Base-by-base conservation (phyloP, 2,888 invertebrate genomes). In the Amphipyra tragopoginis region DNA sequence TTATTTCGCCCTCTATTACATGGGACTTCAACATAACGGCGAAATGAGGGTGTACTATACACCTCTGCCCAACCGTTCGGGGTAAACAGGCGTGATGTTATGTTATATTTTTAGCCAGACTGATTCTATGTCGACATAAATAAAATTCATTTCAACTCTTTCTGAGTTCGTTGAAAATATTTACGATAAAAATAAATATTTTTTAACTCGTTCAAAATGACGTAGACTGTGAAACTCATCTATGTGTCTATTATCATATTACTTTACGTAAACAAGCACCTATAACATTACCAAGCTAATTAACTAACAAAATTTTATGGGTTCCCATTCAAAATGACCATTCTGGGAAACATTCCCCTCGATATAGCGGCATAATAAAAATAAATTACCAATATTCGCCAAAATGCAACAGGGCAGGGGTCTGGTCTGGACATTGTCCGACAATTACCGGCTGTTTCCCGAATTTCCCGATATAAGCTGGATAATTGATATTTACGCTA, bases 401-500 rank as follows among this genome's bases (percentile, higher is more conserved):
- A 85, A 88, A 88, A 87, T 86, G 87, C 88, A 88, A 81, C 82
- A 83, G 53, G 65, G 50, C 74, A 40, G 71, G 69, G 68, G 65
- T 29, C 47, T 58, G 67, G 39, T 58, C 69, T 74, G 78, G 73
- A 62, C 75, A 80, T 77, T 77, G 72, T 82, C 77, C 74, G 72
- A 77, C 83, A 90, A 91, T 92, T 90, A 90, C 86, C 82, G 85
- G 70, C 82, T 82, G 86, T 83, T 85, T 86, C 81, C 89, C 85
- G 85, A 90, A 88, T 87, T 87, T 86, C 79, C 86, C 87, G 80
- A 87, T 88, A 86, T 85, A 86, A 86, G 81, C 87, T 74, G 72
- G 80, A 84, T 92, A 93, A 93, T 93, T 93, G 92, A 91, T 93
- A 93, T 93, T 93, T 92, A 93, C 91, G 92, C 87, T 73, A 83